Percentiles rank a stretch among this genome's conserved stretches.
Conservation (phyloP, 2,113 vertebrate genomes). For the Anarhynchus alexandrinus region DNA sequence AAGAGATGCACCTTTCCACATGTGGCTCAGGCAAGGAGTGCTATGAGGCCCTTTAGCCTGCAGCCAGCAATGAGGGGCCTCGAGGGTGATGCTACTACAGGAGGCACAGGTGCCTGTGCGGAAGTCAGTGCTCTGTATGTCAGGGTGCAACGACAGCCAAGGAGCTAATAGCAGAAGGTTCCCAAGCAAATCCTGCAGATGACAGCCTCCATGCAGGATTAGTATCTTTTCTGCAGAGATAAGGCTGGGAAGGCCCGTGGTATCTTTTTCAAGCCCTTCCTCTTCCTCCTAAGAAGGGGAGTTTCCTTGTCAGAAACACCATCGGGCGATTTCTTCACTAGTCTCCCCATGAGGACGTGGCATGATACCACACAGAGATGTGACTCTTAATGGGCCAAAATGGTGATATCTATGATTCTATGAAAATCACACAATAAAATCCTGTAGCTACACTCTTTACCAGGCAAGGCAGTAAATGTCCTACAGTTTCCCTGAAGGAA, state of each 20-base stretch:
- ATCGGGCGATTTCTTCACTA: background rate
- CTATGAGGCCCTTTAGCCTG: background rate
- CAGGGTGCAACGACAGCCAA: background rate
- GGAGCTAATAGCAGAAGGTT: background rate
- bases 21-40: background rate
- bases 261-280: background rate
- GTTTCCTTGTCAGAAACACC: background rate
- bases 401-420: background rate
- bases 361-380: background rate
- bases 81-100: background rate
- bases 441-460: background rate
- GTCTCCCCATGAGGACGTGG: accelerated
- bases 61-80: background rate
- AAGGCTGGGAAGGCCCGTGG: accelerated
- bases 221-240: background rate
- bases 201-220: background rate
- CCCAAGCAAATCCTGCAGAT: background rate
- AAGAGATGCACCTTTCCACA: accelerated
- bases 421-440: background rate
- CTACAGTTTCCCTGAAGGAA: background rate
- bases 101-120: background rate
- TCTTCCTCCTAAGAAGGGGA: background rate
- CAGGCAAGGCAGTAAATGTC: background rate
- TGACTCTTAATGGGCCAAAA: background rate
- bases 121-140: background rate